Conservation (phyloP, 2,888 invertebrate genomes). For the Criorhina ranunculi region DNA sequence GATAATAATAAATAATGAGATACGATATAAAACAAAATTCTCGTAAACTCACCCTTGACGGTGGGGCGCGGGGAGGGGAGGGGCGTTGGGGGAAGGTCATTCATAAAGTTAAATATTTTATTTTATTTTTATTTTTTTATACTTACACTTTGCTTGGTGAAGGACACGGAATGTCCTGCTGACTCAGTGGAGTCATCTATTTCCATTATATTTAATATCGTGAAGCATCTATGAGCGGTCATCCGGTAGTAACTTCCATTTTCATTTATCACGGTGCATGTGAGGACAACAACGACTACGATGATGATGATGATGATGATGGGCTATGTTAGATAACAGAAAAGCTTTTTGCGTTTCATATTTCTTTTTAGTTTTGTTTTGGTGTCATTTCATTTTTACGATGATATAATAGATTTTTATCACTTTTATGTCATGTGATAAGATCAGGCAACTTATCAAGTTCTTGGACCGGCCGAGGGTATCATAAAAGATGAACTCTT, state of each 20-base stretch:
- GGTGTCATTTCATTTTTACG: slow-evolving; percentile 75
- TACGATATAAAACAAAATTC: slow-evolving; percentile 73
- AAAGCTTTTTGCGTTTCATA: slow-evolving; percentile 75
- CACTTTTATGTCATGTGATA: slow-evolving; percentile 78
- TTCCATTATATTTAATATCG: slow-evolving; percentile 75
- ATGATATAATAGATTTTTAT: slow-evolving; percentile 82
- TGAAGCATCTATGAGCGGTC: slow-evolving; percentile 64
- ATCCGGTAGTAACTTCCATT: slow-evolving; percentile 51
- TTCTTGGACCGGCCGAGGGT: not conserved
- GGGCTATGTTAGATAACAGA: slow-evolving; percentile 39
- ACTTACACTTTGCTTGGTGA: not conserved
- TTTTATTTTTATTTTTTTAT: slow-evolving; percentile 12
- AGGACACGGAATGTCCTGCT: slow-evolving; percentile 45
- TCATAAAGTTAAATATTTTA: slow-evolving; percentile 75
- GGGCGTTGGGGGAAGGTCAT: slow-evolving; percentile 45
- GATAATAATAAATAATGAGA: slow-evolving; percentile 76
- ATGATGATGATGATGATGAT: slow-evolving; percentile 21
- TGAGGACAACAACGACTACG: not conserved
- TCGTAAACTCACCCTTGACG: slow-evolving; percentile 63
- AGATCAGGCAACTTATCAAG: slow-evolving; percentile 37
- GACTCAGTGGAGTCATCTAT: slow-evolving; percentile 64
- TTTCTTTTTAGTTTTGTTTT: slow-evolving; percentile 58
- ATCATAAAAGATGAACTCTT: not conserved
- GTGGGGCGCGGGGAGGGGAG: too few relatives aligned
- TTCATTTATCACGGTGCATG: slow-evolving; percentile 62